Evolutionary conservation across 2,113 vertebrate species (phyloP).

Genomic region (Isurus oxyrinchus): DNA sequence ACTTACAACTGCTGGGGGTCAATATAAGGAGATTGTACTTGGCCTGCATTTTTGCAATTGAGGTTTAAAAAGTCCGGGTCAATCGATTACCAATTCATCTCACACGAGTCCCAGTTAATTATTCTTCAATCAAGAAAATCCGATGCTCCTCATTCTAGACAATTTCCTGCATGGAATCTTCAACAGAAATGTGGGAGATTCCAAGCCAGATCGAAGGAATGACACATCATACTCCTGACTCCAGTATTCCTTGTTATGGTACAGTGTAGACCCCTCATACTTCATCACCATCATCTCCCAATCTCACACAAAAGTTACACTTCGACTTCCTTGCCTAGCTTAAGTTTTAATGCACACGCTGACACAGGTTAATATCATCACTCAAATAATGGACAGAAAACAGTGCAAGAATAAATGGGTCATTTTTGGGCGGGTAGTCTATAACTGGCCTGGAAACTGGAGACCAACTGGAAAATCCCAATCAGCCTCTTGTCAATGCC

Average conservation of each 20-base stretch:
- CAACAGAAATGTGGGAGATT: background rate
- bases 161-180: background rate
- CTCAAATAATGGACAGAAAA: too few relatives aligned
- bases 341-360: background rate
- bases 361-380: background rate
- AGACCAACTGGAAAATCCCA: too few relatives aligned
- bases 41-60: background rate
- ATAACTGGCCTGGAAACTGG: too few relatives aligned
- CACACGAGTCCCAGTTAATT: background rate
- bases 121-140: background rate
- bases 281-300: background rate
- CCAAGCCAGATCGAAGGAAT: background rate
- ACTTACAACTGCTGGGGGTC: background rate
- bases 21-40: background rate
- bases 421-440: too few relatives aligned
- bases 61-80: background rate
- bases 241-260: background rate
- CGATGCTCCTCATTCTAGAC: background rate
- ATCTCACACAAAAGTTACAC: background rate
- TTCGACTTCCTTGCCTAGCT: background rate
- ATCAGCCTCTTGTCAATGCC: too few relatives aligned
- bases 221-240: background rate
- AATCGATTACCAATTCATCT: constrained; percentile 7
- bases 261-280: background rate
- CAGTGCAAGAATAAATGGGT: too few relatives aligned